Conservation (phyloP, 2,113 vertebrate genomes). For the Aptenodytes patagonicus region DNA sequence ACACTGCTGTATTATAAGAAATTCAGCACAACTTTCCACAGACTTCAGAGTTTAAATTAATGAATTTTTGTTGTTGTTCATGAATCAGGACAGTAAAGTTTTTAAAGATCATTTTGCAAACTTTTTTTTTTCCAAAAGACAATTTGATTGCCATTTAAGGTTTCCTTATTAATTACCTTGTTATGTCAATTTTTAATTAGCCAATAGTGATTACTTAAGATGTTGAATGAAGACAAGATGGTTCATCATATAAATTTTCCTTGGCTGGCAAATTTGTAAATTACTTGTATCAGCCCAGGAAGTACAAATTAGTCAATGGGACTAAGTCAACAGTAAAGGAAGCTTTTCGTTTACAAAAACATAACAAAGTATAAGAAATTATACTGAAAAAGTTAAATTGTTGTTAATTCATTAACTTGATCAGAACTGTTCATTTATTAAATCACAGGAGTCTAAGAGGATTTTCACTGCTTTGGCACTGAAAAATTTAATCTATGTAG, state of each 20-base stretch:
- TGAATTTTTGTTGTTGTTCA: background rate
- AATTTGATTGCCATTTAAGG: background rate
- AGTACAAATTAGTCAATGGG: background rate
- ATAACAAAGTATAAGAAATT: background rate
- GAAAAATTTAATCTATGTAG: background rate
- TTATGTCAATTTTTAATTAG: background rate
- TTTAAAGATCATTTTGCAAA: background rate
- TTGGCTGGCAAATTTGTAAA: background rate
- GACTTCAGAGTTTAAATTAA: background rate
- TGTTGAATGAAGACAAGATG: background rate
- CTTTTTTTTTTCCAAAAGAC: background rate
- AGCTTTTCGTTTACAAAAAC: background rate
- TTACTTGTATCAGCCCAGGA: background rate
- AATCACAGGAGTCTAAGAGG: background rate
- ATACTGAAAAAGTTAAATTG: background rate
- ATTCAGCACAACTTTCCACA: background rate
- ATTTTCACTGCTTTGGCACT: background rate
- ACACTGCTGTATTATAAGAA: background rate
- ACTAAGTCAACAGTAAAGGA: background rate
- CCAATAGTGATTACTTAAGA: background rate
- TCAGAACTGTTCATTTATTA: background rate
- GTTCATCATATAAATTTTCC: background rate
- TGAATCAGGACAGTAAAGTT: background rate
- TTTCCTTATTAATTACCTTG: background rate
- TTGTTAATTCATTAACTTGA: background rate